These are phyloP conservation scores for Acleris holmiana DNA, from an alignment of 2,888 invertebrate genomes.

Conservation along the genomic window DNA sequence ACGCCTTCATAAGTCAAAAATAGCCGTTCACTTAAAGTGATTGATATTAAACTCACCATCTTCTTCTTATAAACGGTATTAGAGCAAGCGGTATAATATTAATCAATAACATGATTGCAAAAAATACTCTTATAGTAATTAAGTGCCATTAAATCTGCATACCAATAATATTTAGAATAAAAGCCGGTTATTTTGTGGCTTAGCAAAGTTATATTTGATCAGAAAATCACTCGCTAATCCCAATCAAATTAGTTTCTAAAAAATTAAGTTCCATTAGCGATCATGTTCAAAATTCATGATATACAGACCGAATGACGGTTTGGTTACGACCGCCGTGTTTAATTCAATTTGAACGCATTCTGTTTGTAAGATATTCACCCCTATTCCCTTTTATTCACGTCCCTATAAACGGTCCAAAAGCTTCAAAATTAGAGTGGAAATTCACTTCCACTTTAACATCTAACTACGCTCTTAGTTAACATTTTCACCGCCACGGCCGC, in stretches of 20 bases:
- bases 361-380: not conserved
- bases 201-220: not conserved
- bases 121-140: not conserved
- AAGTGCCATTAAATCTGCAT: not conserved
- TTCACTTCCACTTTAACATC: not conserved
- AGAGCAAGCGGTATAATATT: not conserved
- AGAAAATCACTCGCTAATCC: not conserved
- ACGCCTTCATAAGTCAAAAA: not conserved
- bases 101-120: too few relatives aligned
- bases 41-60: not conserved
- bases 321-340: not conserved
- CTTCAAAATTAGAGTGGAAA: not conserved
- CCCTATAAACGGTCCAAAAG: not conserved
- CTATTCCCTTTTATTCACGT: not conserved
- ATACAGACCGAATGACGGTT: not conserved
- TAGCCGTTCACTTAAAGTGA: not conserved
- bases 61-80: too few relatives aligned
- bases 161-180: not conserved
- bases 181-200: not conserved
- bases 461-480: not conserved
- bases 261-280: constrained; percentile 6
- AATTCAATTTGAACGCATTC: constrained; percentile 2
- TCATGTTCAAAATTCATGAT: constrained; percentile 8
- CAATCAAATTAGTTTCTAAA: too few relatives aligned
- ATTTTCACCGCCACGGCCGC: too few relatives aligned